Evolutionary conservation across 2,797 vertebrate species (phyloP), one percentile per base, ranked within the genome.

Genomic region (Sardinella longiceps): DNA sequence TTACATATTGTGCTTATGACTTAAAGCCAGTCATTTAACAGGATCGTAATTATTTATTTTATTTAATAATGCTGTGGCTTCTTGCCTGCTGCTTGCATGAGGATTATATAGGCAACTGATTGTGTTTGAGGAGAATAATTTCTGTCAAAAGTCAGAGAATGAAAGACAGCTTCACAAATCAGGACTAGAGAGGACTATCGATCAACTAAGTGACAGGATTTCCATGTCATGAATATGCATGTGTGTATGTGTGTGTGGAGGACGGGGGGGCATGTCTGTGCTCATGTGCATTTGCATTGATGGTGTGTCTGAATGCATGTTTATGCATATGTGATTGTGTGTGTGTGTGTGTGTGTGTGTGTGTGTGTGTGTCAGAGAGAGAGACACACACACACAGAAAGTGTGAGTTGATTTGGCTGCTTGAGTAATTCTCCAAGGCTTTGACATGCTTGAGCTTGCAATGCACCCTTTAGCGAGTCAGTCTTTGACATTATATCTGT

Each of bases 281-380:
- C 30, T 15, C 5, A 18, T 70, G 63, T 30, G 63, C 5, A 48
- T 48, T 48, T 48, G 46, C 46, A 48, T 48, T 48, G 4, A 10
- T 48, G 46, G 46, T 12, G 11, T 48, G 2, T 48, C 46, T 48
- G 46, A 5, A 48, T 70, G 5, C 28, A 70, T 70, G 63, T 70
- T 10, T 28, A 3, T 53, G 51, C 3, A n/a, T n/a, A n/a, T n/a
- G 25, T 33, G 28, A n/a, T n/a, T 66, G 66, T 74, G 66, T 74
- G 66, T 20, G 70, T 77, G 37, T 43, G 37, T 43, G 66, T 70
- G 28, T 37, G 28, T 70, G 63, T 70, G 66, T 74, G 66, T 74
- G 66, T 33, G 30, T 70, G 11, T 70, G 60, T 14, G 25, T 14
- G 25, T 12, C 11, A 30, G 12, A 15, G 28, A 14, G 30, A 30